These are phyloP conservation scores for Diadophis punctatus DNA, from an alignment of 2,113 vertebrate genomes.

Conservation along the genomic window DNA sequence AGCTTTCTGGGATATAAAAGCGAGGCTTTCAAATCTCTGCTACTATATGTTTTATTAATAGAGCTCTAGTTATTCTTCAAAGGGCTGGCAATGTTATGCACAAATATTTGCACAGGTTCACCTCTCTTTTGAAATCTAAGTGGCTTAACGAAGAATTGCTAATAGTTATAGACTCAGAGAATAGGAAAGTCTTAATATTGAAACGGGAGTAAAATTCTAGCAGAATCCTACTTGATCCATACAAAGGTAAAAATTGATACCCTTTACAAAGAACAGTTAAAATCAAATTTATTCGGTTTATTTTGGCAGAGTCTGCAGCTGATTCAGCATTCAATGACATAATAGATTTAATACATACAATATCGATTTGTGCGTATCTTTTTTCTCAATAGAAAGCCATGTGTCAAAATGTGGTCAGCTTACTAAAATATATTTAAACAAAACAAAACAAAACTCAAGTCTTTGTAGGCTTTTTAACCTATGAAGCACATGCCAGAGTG, in stretches of 20 bases:
- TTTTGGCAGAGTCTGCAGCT: constrained; percentile 8
- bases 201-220: not conserved
- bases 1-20: not conserved
- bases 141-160: not conserved
- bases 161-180: not conserved
- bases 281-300: not conserved
- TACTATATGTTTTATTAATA: not conserved
- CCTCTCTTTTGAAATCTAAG: not conserved
- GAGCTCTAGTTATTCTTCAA: not conserved
- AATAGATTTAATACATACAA: constrained; percentile 54
- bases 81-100: not conserved
- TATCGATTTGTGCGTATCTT: constrained; percentile 44
- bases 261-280: not conserved
- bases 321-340: constrained; percentile 18
- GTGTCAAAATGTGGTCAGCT: constrained; percentile 26
- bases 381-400: constrained; percentile 43
- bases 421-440: constrained; percentile 32
- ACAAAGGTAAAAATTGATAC: not conserved
- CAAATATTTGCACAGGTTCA: not conserved
- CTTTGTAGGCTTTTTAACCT: constrained; percentile 44
- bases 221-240: not conserved
- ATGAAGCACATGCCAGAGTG: not conserved
- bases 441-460: not conserved
- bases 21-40: not conserved
- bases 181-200: not conserved